A percentile compares a stretch with the other conserved stretches of the same genome.
phyloP scores from a whole-genome alignment of 2,113 vertebrate genomes.

The Neolamprologus sp. region DNA sequence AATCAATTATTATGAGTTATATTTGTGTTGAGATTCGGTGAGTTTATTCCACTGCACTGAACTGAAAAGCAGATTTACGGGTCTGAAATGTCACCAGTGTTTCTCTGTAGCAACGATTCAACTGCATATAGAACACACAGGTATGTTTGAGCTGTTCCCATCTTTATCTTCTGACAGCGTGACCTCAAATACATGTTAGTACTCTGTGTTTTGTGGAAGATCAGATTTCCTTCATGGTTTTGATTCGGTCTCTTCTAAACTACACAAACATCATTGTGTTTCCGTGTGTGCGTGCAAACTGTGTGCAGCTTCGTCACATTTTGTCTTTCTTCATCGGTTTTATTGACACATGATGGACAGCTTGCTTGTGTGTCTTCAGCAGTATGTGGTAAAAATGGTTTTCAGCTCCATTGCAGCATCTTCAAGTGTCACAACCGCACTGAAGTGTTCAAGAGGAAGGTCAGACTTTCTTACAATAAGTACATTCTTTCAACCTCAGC shows the following conservation, averaged over 20 bases:
- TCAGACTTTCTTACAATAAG: accelerated
- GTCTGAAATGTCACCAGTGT: not conserved
- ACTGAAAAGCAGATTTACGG: accelerated
- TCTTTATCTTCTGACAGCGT: not conserved
- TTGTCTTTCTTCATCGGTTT: accelerated
- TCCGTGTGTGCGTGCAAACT: accelerated
- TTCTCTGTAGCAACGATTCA: not conserved
- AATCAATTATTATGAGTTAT: accelerated
- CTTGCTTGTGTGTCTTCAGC: not conserved
- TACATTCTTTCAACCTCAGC: not conserved
- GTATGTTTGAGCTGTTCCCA: accelerated
- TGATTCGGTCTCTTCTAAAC: not conserved
- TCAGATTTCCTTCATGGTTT: not conserved
- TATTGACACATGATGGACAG: not conserved
- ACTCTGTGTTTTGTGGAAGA: not conserved
- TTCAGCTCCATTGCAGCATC: not conserved
- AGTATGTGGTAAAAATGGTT: accelerated
- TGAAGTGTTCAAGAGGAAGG: not conserved
- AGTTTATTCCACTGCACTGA: not conserved
- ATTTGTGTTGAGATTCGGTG: accelerated
- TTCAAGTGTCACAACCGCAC: accelerated
- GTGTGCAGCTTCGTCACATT: not conserved
- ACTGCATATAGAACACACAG: accelerated
- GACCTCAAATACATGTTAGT: accelerated
- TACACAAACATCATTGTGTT: not conserved